These are phyloP conservation scores for Diadema setosum DNA, from an alignment of 35 echinoderm and acorn worm species.

Conservation along the genomic window DNA sequence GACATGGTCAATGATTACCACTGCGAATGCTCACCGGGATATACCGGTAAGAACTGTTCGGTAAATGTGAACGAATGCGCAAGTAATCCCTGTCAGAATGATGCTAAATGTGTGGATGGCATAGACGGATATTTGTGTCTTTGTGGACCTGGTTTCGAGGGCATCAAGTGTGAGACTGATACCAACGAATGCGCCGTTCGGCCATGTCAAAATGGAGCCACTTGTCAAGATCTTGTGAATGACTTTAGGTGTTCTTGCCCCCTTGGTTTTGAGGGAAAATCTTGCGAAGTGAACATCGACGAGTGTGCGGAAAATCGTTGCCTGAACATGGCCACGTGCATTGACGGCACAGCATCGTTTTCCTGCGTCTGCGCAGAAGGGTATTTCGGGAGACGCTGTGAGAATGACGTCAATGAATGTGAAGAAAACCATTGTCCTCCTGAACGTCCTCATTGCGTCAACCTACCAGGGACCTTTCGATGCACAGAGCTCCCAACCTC, in stretches of 20 bases:
- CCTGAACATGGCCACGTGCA: constrained; percentile 36
- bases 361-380: constrained; percentile 36
- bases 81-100: constrained; percentile 46
- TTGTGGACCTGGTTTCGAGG: constrained; percentile 22
- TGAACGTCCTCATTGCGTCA: not conserved
- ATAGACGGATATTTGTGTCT: constrained; percentile 28
- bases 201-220: constrained; percentile 49
- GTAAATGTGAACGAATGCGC: constrained; percentile 41
- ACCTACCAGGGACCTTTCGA: not conserved
- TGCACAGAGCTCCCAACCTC: constrained; percentile 19
- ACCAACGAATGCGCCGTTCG: constrained; percentile 37
- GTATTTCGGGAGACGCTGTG: constrained; percentile 44
- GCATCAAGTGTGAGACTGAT: constrained; percentile 22
- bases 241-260: constrained; percentile 49
- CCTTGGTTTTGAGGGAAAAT: constrained; percentile 15
- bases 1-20: constrained; percentile 33
- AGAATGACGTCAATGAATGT: constrained; percentile 65
- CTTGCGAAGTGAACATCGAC: constrained; percentile 47
- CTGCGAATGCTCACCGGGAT: constrained; percentile 56
- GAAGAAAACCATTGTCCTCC: constrained; percentile 24
- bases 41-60: constrained; percentile 38
- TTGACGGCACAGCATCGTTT: constrained; percentile 1
- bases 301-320: constrained; percentile 24
- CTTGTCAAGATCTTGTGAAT: constrained; percentile 43
- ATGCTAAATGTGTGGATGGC: constrained; percentile 26